phyloP scores from a whole-genome alignment of 53 echinoderm and acorn worm genomes.

The Arbacia lixula region DNA sequence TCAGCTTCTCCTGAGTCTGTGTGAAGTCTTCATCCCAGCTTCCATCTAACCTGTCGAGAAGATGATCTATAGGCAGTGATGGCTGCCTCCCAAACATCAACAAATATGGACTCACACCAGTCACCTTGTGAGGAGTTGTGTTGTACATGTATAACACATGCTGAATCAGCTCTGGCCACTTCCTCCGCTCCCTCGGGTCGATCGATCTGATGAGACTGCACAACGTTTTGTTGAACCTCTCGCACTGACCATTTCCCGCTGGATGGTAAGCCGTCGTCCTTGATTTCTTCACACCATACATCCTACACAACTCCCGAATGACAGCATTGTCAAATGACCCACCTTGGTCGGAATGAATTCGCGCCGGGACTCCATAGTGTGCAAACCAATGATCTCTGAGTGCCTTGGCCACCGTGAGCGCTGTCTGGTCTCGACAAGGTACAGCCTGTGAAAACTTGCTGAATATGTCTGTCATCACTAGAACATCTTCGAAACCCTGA shows the following conservation, averaged over 20 bases:
- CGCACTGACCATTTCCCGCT: not conserved
- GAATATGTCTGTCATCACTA: slow-evolving; percentile 47
- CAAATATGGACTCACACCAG: not conserved
- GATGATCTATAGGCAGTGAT: not conserved
- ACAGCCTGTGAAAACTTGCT: slow-evolving; percentile 42
- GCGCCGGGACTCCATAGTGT: slow-evolving; percentile 27
- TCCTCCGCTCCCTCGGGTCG: not conserved
- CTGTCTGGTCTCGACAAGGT: slow-evolving; percentile 30
- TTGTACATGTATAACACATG: slow-evolving; percentile 7
- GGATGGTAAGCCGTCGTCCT: slow-evolving; percentile 27
- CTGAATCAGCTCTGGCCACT: not conserved
- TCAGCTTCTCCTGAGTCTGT: not conserved
- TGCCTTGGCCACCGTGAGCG: slow-evolving; percentile 26
- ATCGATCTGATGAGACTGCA: slow-evolving; percentile 14
- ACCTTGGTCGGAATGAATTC: slow-evolving; percentile 65
- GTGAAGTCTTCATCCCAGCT: not conserved
- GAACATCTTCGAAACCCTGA: slow-evolving; percentile 8
- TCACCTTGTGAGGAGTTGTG: not conserved
- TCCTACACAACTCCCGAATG: slow-evolving; percentile 38
- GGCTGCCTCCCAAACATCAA: not conserved
- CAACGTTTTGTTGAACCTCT: not conserved
- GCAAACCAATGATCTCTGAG: slow-evolving; percentile 44
- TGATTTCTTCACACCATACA: slow-evolving; percentile 29
- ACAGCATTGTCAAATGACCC: slow-evolving; percentile 38
- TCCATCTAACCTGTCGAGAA: not conserved